Percentiles rank a stretch among this genome's conserved stretches.
Evolutionary conservation across 1,140 invertebrate species (phyloP).

Genomic region (Apis laboriosa): DNA sequence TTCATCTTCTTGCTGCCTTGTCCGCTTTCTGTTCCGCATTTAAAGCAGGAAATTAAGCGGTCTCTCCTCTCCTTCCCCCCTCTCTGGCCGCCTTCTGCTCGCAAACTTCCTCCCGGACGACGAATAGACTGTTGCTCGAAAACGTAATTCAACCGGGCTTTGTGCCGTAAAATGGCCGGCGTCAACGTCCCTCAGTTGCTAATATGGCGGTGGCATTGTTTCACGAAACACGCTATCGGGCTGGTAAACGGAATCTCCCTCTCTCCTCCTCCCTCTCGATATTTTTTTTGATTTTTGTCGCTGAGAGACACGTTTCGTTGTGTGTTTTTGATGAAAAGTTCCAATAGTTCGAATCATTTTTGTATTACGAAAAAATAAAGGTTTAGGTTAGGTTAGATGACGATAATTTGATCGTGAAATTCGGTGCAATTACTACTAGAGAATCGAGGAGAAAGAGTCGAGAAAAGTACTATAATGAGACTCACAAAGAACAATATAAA

Average conservation of each 20-base stretch:
- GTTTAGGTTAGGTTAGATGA: too few relatives aligned
- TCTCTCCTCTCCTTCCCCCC: not conserved
- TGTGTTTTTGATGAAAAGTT: not conserved
- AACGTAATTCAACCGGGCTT: constrained; percentile 55
- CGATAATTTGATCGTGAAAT: too few relatives aligned
- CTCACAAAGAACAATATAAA: too few relatives aligned
- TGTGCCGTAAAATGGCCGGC: constrained; percentile 28
- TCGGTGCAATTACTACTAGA: too few relatives aligned
- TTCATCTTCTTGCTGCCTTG: constrained; percentile 45
- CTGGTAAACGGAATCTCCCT: constrained; percentile 4
- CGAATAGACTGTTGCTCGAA: constrained; percentile 50
- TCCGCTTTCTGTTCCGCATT: constrained; percentile 55
- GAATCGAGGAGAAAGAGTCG: too few relatives aligned
- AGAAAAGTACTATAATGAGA: too few relatives aligned
- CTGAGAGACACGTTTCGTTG: not conserved
- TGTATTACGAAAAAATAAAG: too few relatives aligned
- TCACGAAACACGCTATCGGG: constrained; percentile 24
- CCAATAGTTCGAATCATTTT: too few relatives aligned
- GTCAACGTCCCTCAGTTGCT: not conserved
- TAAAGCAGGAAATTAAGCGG: constrained; percentile 64
- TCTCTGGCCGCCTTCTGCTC: constrained; percentile 13
- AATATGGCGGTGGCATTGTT: constrained; percentile 22
- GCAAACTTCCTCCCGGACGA: not conserved
- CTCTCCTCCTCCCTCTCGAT: not conserved
- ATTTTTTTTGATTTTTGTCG: not conserved